Conservation (phyloP, 2,888 invertebrate genomes). For the Lasioglossum leucozonium region DNA sequence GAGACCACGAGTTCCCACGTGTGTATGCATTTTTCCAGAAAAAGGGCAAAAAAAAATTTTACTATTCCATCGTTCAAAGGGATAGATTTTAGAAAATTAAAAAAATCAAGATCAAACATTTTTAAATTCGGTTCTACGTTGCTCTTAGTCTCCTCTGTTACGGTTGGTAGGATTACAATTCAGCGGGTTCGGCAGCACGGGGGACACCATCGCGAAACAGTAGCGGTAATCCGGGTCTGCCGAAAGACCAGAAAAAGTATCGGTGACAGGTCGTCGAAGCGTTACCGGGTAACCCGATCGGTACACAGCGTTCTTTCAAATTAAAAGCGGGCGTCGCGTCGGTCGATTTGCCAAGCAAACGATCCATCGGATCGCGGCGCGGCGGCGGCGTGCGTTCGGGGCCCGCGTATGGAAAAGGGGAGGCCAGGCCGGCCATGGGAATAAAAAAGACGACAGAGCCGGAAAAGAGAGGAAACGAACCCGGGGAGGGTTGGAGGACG, state of each 20-base stretch:
- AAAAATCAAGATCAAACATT: not conserved
- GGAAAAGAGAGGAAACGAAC: conserved; percentile 25
- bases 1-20: not conserved
- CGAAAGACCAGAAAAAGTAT: not conserved
- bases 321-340: conserved; percentile 33
- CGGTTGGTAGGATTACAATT: not conserved
- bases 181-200: not conserved
- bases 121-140: not conserved
- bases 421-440: conserved; percentile 29
- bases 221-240: not conserved
- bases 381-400: not conserved
- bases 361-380: conserved; percentile 14
- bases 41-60: not conserved
- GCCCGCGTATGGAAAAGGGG: conserved; percentile 34
- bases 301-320: conserved; percentile 16
- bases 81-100: not conserved
- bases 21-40: not conserved
- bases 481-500: not conserved
- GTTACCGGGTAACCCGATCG: conserved; percentile 9
- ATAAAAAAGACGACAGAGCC: conserved; percentile 50
- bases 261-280: not conserved
- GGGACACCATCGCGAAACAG: not conserved
- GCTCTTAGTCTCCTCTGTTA: not conserved
- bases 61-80: not conserved
- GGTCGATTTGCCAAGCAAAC: conserved; percentile 38